Evolutionary conservation across 37 sponge, comb jelly and placozoan genomes (phyloP), one percentile per base, ranked within the genome.

Genomic region (Ephydatia muelleri): DNA sequence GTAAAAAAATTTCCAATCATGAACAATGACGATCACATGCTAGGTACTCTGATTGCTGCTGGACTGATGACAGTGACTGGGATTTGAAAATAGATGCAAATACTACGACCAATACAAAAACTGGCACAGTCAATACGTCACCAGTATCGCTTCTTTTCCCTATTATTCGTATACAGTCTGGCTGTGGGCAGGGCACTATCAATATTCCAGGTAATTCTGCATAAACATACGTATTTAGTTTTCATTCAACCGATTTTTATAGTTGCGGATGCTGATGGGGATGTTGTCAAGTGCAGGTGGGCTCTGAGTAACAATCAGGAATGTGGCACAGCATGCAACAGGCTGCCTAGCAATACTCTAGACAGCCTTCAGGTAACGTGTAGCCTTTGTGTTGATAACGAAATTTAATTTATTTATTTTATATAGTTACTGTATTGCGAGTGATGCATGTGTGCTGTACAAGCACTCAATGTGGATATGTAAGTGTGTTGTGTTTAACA

Each of bases 211-310:
- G 57, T 57, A 57, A n/a, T n/a, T n/a, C n/a, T n/a, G n/a, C n/a
- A n/a, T n/a, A n/a, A n/a, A n/a, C 57, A 19, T 57, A 19, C 19
- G 72, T 71, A n/a, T n/a, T n/a, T n/a, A n/a, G n/a, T 71, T 33
- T 23, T 77, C 29, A 23, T 48, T 30, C 23, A 38, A 77, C 16
- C 6, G 5, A 33, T n/a, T n/a, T 23, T 29, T 16, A n/a, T 38
- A 77, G 78, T 77, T 30, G 29, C 19, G 23, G 78, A 77, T 77
- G 78, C 49, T 25, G 78, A 77, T 77, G 78, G 78, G 26, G 57
- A 57, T 1, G 78, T 77, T 47, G 26, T 77, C 26, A 34, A 49
- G 48, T 77, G 78, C 48, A 77, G 78, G 47, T 77, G 78, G 78
- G 78, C 78, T 0, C 23, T n/a, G 78, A n/a, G 27, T 30, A 39